A percentile compares a stretch with the other conserved stretches of the same genome.
phyloP scores from a whole-genome alignment of 92 coral and sea anemone species.

The Epizoanthus rinbou region DNA sequence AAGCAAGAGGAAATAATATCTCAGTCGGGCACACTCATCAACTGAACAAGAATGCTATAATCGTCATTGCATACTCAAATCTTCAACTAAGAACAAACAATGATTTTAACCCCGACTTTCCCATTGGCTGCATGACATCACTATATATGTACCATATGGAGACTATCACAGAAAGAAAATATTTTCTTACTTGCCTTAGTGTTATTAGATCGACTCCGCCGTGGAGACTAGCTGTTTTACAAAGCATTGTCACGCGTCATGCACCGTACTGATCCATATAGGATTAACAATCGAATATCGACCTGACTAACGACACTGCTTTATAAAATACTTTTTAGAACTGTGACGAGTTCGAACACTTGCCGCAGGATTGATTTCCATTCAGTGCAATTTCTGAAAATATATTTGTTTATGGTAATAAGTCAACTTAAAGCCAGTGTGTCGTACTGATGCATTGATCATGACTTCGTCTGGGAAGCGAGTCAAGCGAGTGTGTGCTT shows the following conservation, averaged over 20 bases:
- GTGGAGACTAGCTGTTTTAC: neutral
- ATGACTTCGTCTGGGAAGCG: neutral
- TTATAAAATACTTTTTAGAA: conserved; percentile 10
- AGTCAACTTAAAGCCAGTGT: neutral
- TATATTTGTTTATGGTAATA: neutral
- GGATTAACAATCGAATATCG: conserved; percentile 26
- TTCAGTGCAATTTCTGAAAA: neutral
- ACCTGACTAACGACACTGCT: conserved; percentile 14
- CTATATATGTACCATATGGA: neutral
- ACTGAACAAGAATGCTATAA: no score
- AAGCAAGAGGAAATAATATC: no score
- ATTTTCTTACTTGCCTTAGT: neutral
- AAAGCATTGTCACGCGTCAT: neutral
- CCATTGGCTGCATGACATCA: neutral
- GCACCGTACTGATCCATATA: conserved; percentile 5
- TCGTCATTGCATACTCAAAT: no score
- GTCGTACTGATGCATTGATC: neutral
- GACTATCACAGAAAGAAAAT: neutral
- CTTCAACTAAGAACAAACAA: neutral
- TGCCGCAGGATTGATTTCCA: neutral
- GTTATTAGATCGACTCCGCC: neutral
- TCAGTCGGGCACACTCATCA: no score
- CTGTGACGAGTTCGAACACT: neutral
- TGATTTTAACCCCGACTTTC: neutral
- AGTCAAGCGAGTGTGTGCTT: conserved; percentile 21